Percentiles rank a stretch among this genome's conserved stretches.
phyloP scores from a whole-genome alignment of 2,888 invertebrate genomes.

The Spicauda simplicius region DNA sequence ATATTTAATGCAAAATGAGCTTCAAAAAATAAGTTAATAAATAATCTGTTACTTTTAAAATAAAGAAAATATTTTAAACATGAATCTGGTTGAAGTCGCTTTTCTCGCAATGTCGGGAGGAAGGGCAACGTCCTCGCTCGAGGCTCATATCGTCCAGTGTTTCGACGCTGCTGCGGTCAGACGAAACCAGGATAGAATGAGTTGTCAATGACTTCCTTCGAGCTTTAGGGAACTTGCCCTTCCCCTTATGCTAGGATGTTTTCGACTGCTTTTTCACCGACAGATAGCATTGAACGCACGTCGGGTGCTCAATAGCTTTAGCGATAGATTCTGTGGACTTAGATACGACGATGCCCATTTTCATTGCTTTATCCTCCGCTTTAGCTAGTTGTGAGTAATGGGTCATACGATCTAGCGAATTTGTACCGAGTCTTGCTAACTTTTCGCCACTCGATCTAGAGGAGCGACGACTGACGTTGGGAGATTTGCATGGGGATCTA shows the following conservation, averaged over 20 bases:
- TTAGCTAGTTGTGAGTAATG: conserved; percentile 80
- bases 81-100: conserved; percentile 85
- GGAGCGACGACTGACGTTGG: conserved; percentile 73
- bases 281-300: conserved; percentile 90
- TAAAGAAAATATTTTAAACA: conserved; percentile 68
- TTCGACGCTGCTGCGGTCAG: conserved; percentile 78
- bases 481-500: conserved; percentile 76
- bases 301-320: conserved; percentile 87
- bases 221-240: conserved; percentile 86
- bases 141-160: conserved; percentile 67
- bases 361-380: conserved; percentile 79
- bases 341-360: conserved; percentile 84
- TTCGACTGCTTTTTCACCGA: conserved; percentile 85
- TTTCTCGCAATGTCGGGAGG: conserved; percentile 59
- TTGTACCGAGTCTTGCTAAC: conserved; percentile 76
- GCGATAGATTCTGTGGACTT: conserved; percentile 83
- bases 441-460: conserved; percentile 75
- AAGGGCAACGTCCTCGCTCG: conserved; percentile 68
- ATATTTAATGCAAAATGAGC: conserved; percentile 28
- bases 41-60: conserved; percentile 23
- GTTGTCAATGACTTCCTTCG: conserved; percentile 69
- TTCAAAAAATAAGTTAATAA: conserved; percentile 32
- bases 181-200: conserved; percentile 68
- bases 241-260: conserved; percentile 88
- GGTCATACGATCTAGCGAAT: conserved; percentile 77